These are phyloP conservation scores for Trogon melanurus DNA, from an alignment of 2,113 vertebrate genomes.

Conservation along the genomic window DNA sequence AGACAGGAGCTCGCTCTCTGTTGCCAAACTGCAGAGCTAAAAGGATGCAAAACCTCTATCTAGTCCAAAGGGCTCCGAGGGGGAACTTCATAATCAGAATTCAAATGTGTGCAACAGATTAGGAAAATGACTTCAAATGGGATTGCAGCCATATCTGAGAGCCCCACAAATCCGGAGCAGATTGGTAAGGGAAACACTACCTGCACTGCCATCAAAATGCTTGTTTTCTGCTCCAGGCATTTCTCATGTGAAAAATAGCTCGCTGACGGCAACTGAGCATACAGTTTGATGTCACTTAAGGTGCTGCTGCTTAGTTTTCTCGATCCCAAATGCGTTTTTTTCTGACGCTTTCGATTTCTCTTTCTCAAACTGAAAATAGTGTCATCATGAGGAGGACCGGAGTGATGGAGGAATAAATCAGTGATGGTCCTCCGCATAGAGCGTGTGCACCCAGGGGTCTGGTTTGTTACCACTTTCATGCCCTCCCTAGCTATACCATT, in stretches of 20 bases:
- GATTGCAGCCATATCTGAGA: background rate
- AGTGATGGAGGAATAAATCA: background rate
- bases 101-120: conserved; percentile 27
- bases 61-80: conserved; percentile 15
- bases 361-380: background rate
- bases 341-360: background rate
- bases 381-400: background rate
- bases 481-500: background rate
- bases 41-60: conserved; percentile 60
- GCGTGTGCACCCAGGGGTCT: background rate
- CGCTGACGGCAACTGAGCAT: background rate
- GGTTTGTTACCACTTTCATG: background rate
- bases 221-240: background rate
- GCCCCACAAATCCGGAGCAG: background rate
- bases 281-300: background rate
- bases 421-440: background rate
- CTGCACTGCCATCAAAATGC: background rate
- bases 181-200: background rate
- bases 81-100: conserved; percentile 46
- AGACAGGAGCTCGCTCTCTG: conserved; percentile 26
- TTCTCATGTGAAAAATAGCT: background rate
- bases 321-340: background rate
- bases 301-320: background rate
- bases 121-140: background rate
- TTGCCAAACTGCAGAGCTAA: conserved; percentile 62